These are phyloP conservation scores for Oreortyx pictus DNA, from an alignment of 2,797 vertebrate species.

Conservation along the genomic window DNA sequence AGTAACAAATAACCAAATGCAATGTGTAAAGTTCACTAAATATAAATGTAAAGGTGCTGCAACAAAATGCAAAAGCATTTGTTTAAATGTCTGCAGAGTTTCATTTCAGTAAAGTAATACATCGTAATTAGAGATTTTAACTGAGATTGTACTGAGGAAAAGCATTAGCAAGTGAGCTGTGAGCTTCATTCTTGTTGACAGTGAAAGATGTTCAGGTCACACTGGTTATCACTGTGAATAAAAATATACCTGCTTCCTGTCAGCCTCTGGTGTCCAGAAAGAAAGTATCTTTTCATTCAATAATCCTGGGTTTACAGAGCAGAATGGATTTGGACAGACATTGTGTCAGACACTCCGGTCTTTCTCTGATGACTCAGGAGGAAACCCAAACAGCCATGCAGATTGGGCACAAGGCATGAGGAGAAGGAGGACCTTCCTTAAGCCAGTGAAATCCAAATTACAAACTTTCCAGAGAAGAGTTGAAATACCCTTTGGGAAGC, in stretches of 20 bases:
- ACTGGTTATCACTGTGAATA: neutral
- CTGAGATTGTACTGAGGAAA: neutral
- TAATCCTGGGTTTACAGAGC: neutral
- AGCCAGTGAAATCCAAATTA: neutral
- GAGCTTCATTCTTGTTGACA: neutral
- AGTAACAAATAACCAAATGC: neutral
- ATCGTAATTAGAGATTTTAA: neutral
- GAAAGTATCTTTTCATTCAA: neutral
- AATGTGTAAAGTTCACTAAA: neutral
- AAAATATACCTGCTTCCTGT: neutral
- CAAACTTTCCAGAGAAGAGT: neutral
- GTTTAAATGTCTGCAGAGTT: neutral
- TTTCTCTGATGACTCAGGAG: neutral
- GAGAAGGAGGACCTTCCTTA: neutral
- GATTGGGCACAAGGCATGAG: neutral
- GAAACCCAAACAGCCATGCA: rapidly evolving
- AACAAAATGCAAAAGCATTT: neutral
- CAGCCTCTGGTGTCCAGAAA: neutral
- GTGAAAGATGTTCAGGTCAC: neutral
- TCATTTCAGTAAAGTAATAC: neutral
- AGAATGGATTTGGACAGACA: neutral
- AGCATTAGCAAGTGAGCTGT: neutral
- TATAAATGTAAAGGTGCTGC: neutral
- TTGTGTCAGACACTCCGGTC: neutral
- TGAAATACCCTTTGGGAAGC: rapidly evolving